Evolutionary conservation across 2,797 vertebrate species (phyloP).

Genomic region (Notoglanidium macrostoma): DNA sequence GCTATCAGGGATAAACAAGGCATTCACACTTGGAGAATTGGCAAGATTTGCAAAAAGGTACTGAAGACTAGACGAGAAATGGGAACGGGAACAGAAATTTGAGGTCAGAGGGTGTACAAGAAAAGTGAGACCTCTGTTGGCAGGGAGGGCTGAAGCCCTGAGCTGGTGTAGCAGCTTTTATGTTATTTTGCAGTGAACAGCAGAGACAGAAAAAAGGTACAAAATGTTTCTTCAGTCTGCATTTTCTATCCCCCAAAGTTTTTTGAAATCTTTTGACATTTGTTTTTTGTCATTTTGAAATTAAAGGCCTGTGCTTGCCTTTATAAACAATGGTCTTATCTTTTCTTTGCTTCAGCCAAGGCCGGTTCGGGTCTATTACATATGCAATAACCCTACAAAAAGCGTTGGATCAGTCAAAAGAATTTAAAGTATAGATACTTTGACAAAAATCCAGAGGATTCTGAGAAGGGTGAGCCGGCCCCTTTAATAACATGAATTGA

Average conservation of each 20-base stretch:
- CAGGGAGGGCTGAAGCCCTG: not conserved
- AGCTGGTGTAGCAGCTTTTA: not conserved
- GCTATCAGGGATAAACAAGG: not conserved
- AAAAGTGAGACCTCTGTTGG: not conserved
- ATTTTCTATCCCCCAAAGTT: not conserved
- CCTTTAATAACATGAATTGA: not conserved
- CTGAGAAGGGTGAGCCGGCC: too few species aligned
- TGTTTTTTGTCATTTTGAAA: not conserved
- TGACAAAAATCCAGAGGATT: too few species aligned
- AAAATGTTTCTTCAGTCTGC: not conserved
- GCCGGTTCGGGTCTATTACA: too few species aligned
- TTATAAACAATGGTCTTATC: not conserved
- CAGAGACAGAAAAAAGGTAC: not conserved
- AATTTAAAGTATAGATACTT: too few species aligned
- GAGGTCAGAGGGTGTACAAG: not conserved
- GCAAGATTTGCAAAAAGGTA: not conserved
- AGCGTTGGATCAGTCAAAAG: too few species aligned
- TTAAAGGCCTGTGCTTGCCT: not conserved
- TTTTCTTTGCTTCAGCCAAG: too few species aligned
- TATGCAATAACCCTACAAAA: too few species aligned
- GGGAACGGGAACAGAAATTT: not conserved
- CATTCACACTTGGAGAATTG: not conserved
- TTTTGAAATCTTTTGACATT: too few species aligned
- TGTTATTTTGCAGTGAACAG: not conserved
- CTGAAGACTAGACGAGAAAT: not conserved